Conservation (phyloP, 2,888 invertebrate genomes). For the Reticulitermes lucifugus region DNA sequence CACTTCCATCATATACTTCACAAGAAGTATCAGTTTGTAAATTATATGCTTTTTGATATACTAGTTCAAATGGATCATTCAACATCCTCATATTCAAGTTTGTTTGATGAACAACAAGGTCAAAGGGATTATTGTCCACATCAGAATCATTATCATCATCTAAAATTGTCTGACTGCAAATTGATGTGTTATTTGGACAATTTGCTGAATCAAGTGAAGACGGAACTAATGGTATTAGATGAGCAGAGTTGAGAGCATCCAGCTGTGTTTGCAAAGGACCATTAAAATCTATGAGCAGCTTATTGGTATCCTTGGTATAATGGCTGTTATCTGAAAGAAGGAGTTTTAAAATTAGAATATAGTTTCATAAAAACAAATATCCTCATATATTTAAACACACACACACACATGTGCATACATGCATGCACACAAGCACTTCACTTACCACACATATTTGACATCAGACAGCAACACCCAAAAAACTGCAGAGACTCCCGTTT, state of each 20-base stretch:
- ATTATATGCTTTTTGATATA: conserved; percentile 10
- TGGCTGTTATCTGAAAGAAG: conserved; percentile 27
- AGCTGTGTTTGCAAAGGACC: background rate
- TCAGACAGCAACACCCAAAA: too few species aligned
- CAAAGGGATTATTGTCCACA: conserved; percentile 31
- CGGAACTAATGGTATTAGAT: background rate
- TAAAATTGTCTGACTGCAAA: background rate
- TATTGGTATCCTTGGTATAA: background rate
- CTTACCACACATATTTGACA: too few species aligned
- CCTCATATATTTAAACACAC: too few species aligned
- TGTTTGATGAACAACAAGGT: conserved; percentile 19
- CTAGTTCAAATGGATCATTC: conserved; percentile 37
- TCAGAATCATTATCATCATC: background rate
- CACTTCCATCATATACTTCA: background rate
- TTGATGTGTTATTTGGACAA: background rate
- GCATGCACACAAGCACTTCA: too few species aligned
- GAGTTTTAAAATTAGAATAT: background rate
- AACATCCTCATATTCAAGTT: background rate
- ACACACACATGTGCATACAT: too few species aligned
- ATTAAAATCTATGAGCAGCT: conserved; percentile 28
- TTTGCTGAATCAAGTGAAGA: background rate
- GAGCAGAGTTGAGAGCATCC: background rate
- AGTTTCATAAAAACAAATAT: too few species aligned
- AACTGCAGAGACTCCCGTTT: too few species aligned
- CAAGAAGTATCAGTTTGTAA: background rate